Evolutionary conservation across 2,888 invertebrate genomes (phyloP), one percentile per base, ranked within the genome.

Genomic region (Diarsia dahlii): DNA sequence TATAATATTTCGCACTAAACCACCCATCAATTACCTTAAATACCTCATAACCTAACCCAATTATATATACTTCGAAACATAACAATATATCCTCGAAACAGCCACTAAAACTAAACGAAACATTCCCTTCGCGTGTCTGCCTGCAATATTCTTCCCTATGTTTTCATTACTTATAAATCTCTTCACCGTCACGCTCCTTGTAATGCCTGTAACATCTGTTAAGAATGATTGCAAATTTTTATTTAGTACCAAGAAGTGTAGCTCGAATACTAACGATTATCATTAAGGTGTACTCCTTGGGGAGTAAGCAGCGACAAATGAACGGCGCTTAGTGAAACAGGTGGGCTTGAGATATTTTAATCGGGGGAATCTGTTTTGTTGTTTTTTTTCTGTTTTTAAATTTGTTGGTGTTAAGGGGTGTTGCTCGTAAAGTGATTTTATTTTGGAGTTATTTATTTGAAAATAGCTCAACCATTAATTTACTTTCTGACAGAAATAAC

Each of bases 151-250:
- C n/a, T 2, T 3, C n/a, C 67, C 50, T 80, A 34, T 80, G 62
- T 85, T 74, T 74, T 65, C 71, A 74, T n/a, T 60, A 71, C 62
- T 74, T 79, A 80, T 76, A 84, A 86, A 77, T 83, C 73, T 63
- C 62, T 39, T 65, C 54, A 77, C 80, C 89, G 85, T 90, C 89
- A 90, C 91, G 91, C 87, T 83, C 87, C 76, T 76, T 84, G 79
- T 90, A 92, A 92, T 92, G 90, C 89, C 77, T 82, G 89, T 84
- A 88, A 81, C 93, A 93, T 91, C 93, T 92, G 93, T 82, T 79
- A 74, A 82, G 80, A 90, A 91, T 87, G 89, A 90, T 91, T 91
- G 89, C 91, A 90, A 89, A 90, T 91, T 93, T 92, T 92, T 93
- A 93, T 93, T 92, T 92, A 93, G 90, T 90, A 83, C 81, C 66